Base-by-base conservation (phyloP, 2,888 invertebrate genomes). In the Koerneria pararmatus region DNA sequence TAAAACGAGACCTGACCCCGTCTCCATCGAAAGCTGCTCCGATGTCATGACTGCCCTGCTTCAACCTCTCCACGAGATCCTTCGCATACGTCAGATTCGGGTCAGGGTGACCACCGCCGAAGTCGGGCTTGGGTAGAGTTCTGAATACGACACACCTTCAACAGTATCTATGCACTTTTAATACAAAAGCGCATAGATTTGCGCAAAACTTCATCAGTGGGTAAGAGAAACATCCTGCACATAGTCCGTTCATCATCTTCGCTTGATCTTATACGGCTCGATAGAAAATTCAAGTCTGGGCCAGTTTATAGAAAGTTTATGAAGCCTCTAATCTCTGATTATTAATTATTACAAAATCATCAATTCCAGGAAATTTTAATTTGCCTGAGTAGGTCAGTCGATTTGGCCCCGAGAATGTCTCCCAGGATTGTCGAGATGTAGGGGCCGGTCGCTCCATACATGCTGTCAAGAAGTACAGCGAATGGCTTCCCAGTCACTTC, bases 1-100 rank as follows among this genome's bases (percentile, higher is more conserved):
- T 15, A 24, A 34, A 22, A 5, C 29, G 46, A 19, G 53, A 53
- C 59, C 85, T 79, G 79, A 88, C 88, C 70, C 98, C 98, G 85
- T 99, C 98, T 0, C 98, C 98, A 87, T 99, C 98, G 84, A 98
- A 99, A 27, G 98, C 98, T 0, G 94, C 95, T 11, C 98, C 98
- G 78, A 92, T 88, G 80, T 90, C 90, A 82, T 89, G 89, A 15
- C 86, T 85, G 3, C 90, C 89, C 66, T 86, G 79, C 67, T 84
- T 78, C 71, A 92, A 88, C 0, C 88, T 87, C 51, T 88, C 86
- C 3, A 92, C 91, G 54, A 92, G 87, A 81, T 90, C 89, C 34
- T 89, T 89, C 1, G 92, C 92, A 82, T 92, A 92, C 0, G 92
- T 92, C 27, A 92, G 88, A 87, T 99, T 99, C 27, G 98, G 98